Evolutionary conservation across 2,888 invertebrate species (phyloP), one percentile per base, ranked within the genome.

Genomic region (Pollenia griseotomentosa): DNA sequence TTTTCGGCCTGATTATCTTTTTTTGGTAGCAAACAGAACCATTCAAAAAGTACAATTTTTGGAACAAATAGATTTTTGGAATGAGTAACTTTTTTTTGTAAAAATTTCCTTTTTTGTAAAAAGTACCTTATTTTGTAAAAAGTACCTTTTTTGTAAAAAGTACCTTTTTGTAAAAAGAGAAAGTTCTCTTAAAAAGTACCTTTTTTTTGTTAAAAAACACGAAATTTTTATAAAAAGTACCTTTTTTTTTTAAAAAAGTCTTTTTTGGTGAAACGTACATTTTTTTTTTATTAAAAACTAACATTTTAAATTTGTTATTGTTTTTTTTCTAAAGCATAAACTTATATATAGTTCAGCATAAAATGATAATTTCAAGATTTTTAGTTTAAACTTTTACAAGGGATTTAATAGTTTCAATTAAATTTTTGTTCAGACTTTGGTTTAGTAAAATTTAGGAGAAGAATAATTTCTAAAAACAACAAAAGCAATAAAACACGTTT

Each of bases 401-500:
- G 6, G 5, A 0, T 6, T 33, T 33, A 4, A 33, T 33, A 33
- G 33, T 6, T 33, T 33, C 33, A 33, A 33, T 33, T 33, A 33
- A 33, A 33, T 33, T 63, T 42, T 42, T 42, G n/a, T 42, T 42
- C 44, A 0, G 6, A 40, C 10, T n/a, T n/a, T 2, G 48, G 16
- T 11, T 23, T 23, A 19, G 6, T 23, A 10, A 46, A 16, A 1
- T 23, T 48, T 44, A 16, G 42, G 16, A 16, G n/a, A 2, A 44
- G 6, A 2, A 8, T 16, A 0, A 10, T 10, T 16, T 53, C 6
- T 23, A 4, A 42, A 44, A 55, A 2, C 33, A 70, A 51, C 74
- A 48, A 61, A 63, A 70, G 74, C 86, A 86, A 83, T 83, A 86
- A 83, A 83, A 77, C 83, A 86, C 83, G 79, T 71, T 48, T 23